Conservation (phyloP, 2,797 vertebrate genomes). For the Crocidura indochinensis region DNA sequence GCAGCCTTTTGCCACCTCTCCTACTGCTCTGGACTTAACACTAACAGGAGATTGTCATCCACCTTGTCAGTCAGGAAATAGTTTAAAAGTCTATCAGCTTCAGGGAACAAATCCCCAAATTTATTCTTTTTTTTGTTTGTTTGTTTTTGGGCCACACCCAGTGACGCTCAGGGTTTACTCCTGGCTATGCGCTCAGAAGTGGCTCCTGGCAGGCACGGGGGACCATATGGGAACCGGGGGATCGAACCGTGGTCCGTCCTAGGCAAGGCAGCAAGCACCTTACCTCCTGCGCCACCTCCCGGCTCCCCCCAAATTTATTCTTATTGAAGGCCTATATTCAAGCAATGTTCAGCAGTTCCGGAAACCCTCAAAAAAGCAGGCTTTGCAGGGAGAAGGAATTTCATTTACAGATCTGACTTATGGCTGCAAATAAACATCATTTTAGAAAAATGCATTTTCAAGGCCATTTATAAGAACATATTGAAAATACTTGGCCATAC, state of each 20-base stretch:
- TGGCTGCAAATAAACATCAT: constrained; percentile 25
- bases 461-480: too few relatives aligned
- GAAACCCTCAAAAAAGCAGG: background rate
- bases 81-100: background rate
- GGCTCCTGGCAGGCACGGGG: too few relatives aligned
- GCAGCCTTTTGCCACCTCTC: too few relatives aligned
- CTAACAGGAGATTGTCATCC: background rate
- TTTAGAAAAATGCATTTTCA: background rate
- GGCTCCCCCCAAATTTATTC: too few relatives aligned
- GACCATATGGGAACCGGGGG: too few relatives aligned
- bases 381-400: background rate
- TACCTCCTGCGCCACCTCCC: too few relatives aligned
- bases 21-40: too few relatives aligned
- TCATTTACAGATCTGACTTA: background rate
- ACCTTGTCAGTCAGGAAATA: background rate
- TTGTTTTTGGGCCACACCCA: too few relatives aligned
- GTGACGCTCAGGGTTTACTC: too few relatives aligned
- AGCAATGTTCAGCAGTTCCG: background rate
- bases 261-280: too few relatives aligned
- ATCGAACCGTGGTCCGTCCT: too few relatives aligned
- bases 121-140: background rate
- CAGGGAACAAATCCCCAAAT: background rate
- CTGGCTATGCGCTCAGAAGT: too few relatives aligned
- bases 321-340: background rate
- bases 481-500: background rate